These are phyloP conservation scores for Carcharodon carcharias DNA, from an alignment of 2,797 vertebrate genomes.

Conservation along the genomic window DNA sequence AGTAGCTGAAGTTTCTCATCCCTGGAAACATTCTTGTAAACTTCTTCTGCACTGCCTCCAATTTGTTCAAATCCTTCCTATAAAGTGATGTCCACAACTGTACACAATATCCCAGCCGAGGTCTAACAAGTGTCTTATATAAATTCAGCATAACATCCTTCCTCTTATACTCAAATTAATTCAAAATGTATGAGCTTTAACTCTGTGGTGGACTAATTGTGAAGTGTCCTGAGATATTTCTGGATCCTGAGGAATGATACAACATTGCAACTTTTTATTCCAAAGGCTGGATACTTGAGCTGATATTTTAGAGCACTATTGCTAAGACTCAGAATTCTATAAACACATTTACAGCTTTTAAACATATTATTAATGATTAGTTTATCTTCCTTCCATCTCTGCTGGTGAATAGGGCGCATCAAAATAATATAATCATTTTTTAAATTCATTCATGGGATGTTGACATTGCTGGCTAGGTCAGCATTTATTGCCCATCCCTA, in stretches of 20 bases:
- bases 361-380: background rate
- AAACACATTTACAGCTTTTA: too few species aligned
- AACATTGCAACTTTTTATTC: background rate
- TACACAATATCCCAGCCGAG: too few species aligned
- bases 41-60: too few species aligned
- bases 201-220: background rate
- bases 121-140: too few species aligned
- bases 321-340: background rate
- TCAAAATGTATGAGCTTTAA: background rate
- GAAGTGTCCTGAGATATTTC: background rate
- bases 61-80: too few species aligned
- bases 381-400: background rate
- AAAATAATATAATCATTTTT: background rate
- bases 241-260: background rate
- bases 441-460: too few species aligned
- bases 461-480: too few species aligned
- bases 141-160: too few species aligned
- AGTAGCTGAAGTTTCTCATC: too few species aligned
- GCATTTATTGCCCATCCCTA: too few species aligned
- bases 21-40: too few species aligned
- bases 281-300: background rate
- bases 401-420: background rate
- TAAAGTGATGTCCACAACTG: too few species aligned
- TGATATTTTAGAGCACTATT: background rate
- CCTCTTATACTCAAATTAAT: background rate